Evolutionary conservation across 2,888 invertebrate species (phyloP), one percentile per base, ranked within the genome.

Genomic region (Drosophila buzzatii): DNA sequence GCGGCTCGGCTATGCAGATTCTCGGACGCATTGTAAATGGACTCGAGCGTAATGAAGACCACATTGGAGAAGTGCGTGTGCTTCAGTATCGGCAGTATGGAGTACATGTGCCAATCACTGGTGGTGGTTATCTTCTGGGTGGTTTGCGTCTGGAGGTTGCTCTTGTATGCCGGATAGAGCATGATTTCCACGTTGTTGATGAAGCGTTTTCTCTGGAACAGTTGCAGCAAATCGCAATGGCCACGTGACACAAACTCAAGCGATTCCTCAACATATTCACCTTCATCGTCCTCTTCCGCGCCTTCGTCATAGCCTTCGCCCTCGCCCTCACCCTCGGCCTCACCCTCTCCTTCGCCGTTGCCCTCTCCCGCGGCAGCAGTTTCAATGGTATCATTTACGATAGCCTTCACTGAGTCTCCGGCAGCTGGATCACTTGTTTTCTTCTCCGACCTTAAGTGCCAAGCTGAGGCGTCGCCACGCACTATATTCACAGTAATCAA

Each of bases 41-140:
- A 91, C 31, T 90, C 92, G 2, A 91, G 57, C 0, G 89, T 81
- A 0, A 91, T 58, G 16, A 90, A 91, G 0, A 70, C 71, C 55
- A 90, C 58, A 61, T 92, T 91, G n/a, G 74, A 79, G 8, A 90
- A 82, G 12, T 71, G 60, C 0, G 73, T 51, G 0, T 82, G 65
- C 68, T 90, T 91, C 10, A 92, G 68, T 1, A 89, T 56, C 5
- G 91, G 92, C 59, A 91, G 58, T 12, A 91, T 76, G 2, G 91
- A 87, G 69, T 92, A 92, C 76, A 91, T 84, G 51, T 90, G 81
- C 92, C 92, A 92, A 0, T 69, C 23, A 6, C 71, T 77, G 23
- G 59, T 58, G 0, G 85, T 62, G 2, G 87, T 76, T 14, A 76
- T 67, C 45, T 77, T 79, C 0, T 70, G 68, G 7, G 41, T 49